Evolutionary conservation across 2,888 invertebrate genomes (phyloP).

Genomic region (Sthenelais limicola): DNA sequence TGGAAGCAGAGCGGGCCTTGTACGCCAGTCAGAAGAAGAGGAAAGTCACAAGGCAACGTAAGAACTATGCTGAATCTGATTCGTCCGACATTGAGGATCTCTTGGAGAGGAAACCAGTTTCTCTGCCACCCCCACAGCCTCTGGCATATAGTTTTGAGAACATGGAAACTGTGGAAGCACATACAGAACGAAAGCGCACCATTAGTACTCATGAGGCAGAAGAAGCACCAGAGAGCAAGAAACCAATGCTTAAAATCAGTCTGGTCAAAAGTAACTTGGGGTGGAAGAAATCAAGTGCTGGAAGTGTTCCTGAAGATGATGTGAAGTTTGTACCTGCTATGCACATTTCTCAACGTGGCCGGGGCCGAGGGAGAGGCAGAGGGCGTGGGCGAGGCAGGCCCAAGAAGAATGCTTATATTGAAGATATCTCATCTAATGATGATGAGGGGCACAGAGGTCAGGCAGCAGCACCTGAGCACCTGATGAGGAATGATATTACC

Average conservation of each 20-base stretch:
- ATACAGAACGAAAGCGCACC: background rate
- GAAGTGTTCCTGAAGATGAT: too few relatives aligned
- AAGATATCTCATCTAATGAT: slow-evolving; percentile 11
- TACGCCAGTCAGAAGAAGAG: slow-evolving; percentile 20
- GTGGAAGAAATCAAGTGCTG: slow-evolving; percentile 19
- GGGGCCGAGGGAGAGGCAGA: slow-evolving; percentile 25
- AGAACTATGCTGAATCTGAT: slow-evolving; percentile 24
- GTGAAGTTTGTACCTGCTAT: background rate
- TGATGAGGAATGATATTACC: background rate
- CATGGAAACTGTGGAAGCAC: background rate
- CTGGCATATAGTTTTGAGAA: slow-evolving; percentile 8
- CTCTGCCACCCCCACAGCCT: background rate
- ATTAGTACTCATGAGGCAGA: background rate
- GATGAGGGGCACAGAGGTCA: too few relatives aligned
- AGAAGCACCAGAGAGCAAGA: slow-evolving; percentile 4
- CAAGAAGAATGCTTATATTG: slow-evolving; percentile 11
- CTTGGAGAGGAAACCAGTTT: background rate
- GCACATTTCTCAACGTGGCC: background rate
- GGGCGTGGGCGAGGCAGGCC: slow-evolving; percentile 31
- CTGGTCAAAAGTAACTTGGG: slow-evolving; percentile 17
- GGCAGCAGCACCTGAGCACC: too few relatives aligned
- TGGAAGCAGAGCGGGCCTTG: slow-evolving; percentile 7
- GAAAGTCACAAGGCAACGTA: slow-evolving; percentile 7
- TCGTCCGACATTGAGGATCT: slow-evolving; percentile 18
- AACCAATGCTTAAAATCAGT: slow-evolving; percentile 28